Conservation (phyloP, 2,113 vertebrate species). For the Picathartes gymnocephalus region DNA sequence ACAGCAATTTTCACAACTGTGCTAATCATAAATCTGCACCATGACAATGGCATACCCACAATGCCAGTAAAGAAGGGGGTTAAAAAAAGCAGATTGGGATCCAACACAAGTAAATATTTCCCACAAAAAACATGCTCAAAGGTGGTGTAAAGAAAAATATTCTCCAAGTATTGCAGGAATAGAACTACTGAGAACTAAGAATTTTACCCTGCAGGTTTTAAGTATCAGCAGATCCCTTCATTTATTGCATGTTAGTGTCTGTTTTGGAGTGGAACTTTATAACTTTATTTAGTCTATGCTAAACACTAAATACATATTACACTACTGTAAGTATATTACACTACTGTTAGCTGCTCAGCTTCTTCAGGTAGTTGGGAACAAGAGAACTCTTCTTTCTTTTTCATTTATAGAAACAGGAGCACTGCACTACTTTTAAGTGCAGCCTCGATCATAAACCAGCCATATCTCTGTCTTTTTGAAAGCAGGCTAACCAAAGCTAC, state of each 20-base stretch:
- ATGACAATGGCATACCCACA: not conserved
- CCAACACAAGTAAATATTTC: not conserved
- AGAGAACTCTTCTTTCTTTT: not conserved
- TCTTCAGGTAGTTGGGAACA: not conserved
- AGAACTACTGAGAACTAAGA: not conserved
- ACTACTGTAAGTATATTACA: too few relatives aligned
- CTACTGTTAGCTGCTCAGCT: not conserved
- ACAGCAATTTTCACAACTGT: not conserved
- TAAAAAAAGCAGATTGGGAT: not conserved
- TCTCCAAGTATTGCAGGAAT: not conserved
- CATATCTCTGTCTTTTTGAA: not conserved
- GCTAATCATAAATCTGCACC: not conserved
- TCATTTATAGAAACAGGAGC: not conserved
- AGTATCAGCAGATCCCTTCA: not conserved
- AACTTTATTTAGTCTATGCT: not conserved
- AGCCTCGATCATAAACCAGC: not conserved
- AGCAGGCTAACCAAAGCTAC: not conserved
- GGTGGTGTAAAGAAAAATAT: not conserved
- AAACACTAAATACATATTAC: not conserved
- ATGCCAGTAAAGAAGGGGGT: fast-evolving
- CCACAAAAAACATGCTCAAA: not conserved
- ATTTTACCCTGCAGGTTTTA: not conserved
- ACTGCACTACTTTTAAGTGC: not conserved
- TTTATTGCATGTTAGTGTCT: not conserved
- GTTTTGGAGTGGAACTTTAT: not conserved